phyloP scores from a whole-genome alignment of 2,113 vertebrate species.

The Neolamprologus sp. region DNA sequence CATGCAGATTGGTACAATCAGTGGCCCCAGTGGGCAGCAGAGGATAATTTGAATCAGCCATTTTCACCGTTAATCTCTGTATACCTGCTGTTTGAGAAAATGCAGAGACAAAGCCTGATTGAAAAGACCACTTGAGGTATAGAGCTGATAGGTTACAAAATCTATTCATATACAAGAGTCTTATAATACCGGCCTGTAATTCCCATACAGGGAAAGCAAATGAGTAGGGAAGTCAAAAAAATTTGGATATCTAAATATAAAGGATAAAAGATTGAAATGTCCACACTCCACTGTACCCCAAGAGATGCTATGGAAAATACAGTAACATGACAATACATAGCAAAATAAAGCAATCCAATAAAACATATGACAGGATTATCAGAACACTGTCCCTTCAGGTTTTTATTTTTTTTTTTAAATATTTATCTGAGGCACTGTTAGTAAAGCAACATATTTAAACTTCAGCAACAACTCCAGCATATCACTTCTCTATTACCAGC shows the following conservation, averaged over 20 bases:
- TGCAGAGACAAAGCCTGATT: constrained; percentile 21
- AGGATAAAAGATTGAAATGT: background rate
- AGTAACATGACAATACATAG: background rate
- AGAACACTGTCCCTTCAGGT: background rate
- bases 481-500: background rate
- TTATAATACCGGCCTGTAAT: background rate
- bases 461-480: background rate
- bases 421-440: background rate
- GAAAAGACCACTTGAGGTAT: constrained; percentile 20
- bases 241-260: background rate
- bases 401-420: rapidly evolving
- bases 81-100: background rate
- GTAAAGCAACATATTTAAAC: background rate
- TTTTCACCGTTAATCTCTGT: constrained; percentile 1
- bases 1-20: constrained; percentile 53
- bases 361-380: background rate
- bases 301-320: background rate
- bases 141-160: background rate
- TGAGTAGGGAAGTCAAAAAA: background rate
- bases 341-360: background rate
- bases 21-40: constrained; percentile 27
- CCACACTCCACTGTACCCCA: background rate
- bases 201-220: background rate
- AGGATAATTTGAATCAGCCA: background rate
- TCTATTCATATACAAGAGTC: background rate